These are phyloP conservation scores for Peromyscus leucopus DNA, from an alignment of 2,113 vertebrate genomes.

Conservation along the genomic window DNA sequence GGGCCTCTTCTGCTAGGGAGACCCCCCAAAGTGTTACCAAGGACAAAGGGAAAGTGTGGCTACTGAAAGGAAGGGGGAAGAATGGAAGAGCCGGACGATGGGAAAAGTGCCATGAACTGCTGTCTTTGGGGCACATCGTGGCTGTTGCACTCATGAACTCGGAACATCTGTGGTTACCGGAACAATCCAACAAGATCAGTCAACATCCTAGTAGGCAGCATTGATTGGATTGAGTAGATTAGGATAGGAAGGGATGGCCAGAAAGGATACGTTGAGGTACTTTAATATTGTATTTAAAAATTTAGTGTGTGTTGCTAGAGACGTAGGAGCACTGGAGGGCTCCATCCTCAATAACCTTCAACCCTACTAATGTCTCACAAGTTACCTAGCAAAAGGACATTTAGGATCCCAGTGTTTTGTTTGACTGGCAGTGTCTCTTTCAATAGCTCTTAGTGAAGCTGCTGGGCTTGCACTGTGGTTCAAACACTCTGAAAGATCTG, in stretches of 20 bases:
- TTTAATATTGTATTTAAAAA: not conserved
- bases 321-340: not conserved
- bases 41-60: not conserved
- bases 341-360: not conserved
- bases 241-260: too few relatives aligned
- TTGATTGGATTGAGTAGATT: not conserved
- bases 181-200: not conserved
- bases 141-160: too few relatives aligned
- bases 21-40: not conserved
- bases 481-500: not conserved
- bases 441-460: fast-evolving
- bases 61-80: too few relatives aligned
- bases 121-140: not conserved
- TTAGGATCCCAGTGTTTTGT: not conserved
- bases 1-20: not conserved
- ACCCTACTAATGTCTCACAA: not conserved
- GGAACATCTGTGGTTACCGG: not conserved
- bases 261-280: not conserved
- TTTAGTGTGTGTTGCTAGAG: not conserved
- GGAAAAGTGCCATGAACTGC: not conserved
- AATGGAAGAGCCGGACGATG: not conserved
- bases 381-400: not conserved
- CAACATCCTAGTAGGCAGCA: not conserved
- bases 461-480: not conserved
- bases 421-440: not conserved